Base-by-base conservation (phyloP, 37 sponge, comb jelly and placozoan species). In the Chondrilla cf. caribensis region DNA sequence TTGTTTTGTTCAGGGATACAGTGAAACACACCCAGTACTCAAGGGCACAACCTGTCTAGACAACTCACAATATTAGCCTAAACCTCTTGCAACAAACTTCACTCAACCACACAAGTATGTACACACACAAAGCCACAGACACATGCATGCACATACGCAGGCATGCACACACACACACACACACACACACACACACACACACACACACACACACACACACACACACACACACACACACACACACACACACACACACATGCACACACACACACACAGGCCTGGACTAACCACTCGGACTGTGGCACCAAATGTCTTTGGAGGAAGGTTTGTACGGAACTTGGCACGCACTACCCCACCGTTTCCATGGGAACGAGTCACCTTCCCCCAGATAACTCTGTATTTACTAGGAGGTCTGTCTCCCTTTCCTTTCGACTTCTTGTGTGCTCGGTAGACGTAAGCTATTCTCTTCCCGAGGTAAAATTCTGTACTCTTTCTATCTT, bases 391-490 rank as follows among this genome's bases (percentile, higher is more conserved):
- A 19, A 98, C 97, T 2, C 97, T 81, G 47, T 97, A 81, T 77
- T 98, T 98, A 87, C 88, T 92, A 11, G 94, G 85, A 58, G 89
- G 93, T 68, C 54, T 86, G 28, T 65, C 81, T 18, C 93, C 93
- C 31, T 85, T 60, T 35, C 70, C 83, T 39, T 83, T 88, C 33
- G 60, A 55, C 25, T 39, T 55, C 77, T 90, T 87, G 58, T 83
- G 86, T 4, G 77, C 93, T 75, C 86, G 55, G 83, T 98, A 98
- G 1, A 98, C 76, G 73, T 91, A 98, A 0, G 99, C 99, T 47
- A 98, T 84, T 62, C 95, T 72, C 86, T 98, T 98, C 2, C 99
- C 99, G 8, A 95, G 77, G 78, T 98, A 98, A 59, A 98, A 98
- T 19, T 84, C 86, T 8, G 99, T 86, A 2, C 92, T 91, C 21